Evolutionary conservation across 92 coral and sea anemone species (phyloP), one percentile per base, ranked within the genome.

Genomic region (Hydrozoanthus gracilis): DNA sequence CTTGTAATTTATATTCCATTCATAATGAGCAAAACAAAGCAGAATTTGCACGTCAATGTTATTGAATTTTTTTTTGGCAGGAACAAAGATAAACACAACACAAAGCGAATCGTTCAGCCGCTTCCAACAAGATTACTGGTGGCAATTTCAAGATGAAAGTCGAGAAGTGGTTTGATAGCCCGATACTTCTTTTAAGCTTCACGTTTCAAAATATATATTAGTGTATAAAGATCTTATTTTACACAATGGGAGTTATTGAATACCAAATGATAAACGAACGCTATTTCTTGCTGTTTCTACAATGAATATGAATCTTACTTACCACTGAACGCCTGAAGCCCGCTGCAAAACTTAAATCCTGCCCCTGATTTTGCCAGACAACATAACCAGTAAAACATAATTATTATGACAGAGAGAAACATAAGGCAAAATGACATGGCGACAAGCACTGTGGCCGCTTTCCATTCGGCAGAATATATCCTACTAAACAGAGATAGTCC

Each of bases 391-490:
- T 91, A 93, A 35, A 90, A 82, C 16, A 90, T 71, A 91, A 94
- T 90, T n/a, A 93, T 86, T 13, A 92, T 44, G 9, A 95, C 88
- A 13, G 98, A 94, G 46, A 95, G 70, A 90, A 97, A 97, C 71
- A 94, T 93, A 54, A 88, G 54, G 51, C 86, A 88, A 82, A 95
- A 91, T 10, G 98, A 91, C 50, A 97, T 78, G 13, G 92, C 90
- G 10, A 97, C 98, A 54, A 97, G 78, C 4, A 97, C 82, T 4
- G 99, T 95, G n/a, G 95, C 93, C 0, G 93, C 95, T 71, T 94
- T 88, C 99, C 99, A 97, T 44, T 98, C 98, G 9, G 84, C 10
- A 5, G 99, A 96, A 84, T 91, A 92, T 65, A 97, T 95, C 56
- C 78, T 83, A 77, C 51, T 79, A 74, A 97, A 97, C 54, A 91